Base-by-base conservation (phyloP, 2,888 invertebrate genomes). In the Leptinotarsa haldemani region DNA sequence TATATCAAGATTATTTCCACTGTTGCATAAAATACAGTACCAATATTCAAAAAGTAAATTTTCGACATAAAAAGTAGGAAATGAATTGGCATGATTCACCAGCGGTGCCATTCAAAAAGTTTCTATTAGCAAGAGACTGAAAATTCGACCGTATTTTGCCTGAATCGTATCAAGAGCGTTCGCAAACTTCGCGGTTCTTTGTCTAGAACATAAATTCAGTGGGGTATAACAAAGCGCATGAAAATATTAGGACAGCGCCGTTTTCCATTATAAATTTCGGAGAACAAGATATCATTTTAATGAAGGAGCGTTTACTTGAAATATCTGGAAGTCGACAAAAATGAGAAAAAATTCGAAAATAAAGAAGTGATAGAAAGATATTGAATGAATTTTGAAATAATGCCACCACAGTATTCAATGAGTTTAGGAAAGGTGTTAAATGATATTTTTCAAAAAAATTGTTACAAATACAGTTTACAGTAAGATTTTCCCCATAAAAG, bases 71-170 rank as follows among this genome's bases (percentile, higher is more conserved):
- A 67, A 18, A 56, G 4, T 25, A 25, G 67, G 46, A 69, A 73
- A 65, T 53, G 47, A 69, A 72, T 72, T 68, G 72, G 56, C 40
- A 73, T 69, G 65, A 68, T 64, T 73, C 56, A 69, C 68, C 46
- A 69, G 56, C 53, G 18, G 20, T 56, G 53, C 65, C 65, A 73
- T 73, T 73, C 72, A 58, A 73, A 73, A 73, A 73, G 65, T 73
- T 73, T 65, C 48, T 61, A 69, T 73, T 69, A 73, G 56, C 65
- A 30, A 40, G 30, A 61, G 7, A 4, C 25, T 25, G 25, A 61
- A 61, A 61, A 61, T 40, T 40, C 40, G 61, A n/a, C 18, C 1
- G 61, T 30, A 61, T 61, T 61, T 30, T 16, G 40, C 61, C 30
- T 30, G 12, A 61, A 61, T n/a, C 30, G n/a, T 40, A 61, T 61